phyloP scores from a whole-genome alignment of 1,140 invertebrate species.

The Thalassaphorura encarpata region DNA sequence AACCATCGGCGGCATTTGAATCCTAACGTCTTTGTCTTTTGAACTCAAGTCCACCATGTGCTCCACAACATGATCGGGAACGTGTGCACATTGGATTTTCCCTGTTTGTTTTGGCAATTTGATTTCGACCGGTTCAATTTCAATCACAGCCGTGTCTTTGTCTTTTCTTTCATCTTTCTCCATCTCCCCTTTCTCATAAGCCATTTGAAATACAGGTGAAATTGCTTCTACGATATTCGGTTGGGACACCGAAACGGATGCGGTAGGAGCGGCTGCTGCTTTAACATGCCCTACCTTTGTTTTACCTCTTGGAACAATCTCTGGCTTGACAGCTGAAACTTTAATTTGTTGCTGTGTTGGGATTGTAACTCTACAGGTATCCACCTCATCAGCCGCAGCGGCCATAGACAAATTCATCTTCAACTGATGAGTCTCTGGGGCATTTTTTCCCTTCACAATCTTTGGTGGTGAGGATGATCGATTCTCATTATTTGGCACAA shows the following conservation, averaged over 20 bases:
- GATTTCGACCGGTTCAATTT: not conserved
- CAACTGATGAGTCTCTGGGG: too few relatives aligned
- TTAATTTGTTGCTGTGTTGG: too few relatives aligned
- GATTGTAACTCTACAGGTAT: too few relatives aligned
- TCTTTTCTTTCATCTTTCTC: slow-evolving; percentile 37
- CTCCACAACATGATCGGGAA: not conserved
- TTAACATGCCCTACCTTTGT: slow-evolving; percentile 16
- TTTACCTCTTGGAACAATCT: slow-evolving; percentile 23
- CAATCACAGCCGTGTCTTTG: slow-evolving; percentile 1
- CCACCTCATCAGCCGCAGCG: too few relatives aligned
- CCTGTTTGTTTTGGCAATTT: not conserved
- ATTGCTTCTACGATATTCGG: slow-evolving; percentile 23
- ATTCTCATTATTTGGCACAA: too few relatives aligned
- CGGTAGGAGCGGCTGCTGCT: too few relatives aligned
- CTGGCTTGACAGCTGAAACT: slow-evolving; percentile 25
- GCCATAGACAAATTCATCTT: too few relatives aligned
- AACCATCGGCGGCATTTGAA: too few relatives aligned
- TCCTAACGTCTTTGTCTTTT: too few relatives aligned
- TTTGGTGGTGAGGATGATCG: too few relatives aligned
- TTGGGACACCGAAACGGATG: not conserved
- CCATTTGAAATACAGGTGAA: slow-evolving; percentile 28
- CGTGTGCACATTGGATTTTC: not conserved
- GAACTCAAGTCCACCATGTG: not conserved
- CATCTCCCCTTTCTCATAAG: slow-evolving; percentile 28
- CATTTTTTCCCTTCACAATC: too few relatives aligned